phyloP scores from a whole-genome alignment of 2,888 invertebrate species.

The Drosophila niveifrons region DNA sequence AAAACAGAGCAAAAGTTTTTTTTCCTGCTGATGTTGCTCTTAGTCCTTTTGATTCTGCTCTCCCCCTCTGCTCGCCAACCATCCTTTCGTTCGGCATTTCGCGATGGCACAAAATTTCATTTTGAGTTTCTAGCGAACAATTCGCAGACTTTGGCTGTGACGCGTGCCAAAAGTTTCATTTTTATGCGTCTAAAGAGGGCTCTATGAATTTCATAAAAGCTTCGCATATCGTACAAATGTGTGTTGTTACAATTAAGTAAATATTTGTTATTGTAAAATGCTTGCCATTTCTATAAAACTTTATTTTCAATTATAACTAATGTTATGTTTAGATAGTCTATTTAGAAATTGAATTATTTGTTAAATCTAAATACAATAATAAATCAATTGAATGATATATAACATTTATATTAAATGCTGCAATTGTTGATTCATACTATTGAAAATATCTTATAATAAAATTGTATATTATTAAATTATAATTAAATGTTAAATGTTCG shows the following conservation, averaged over 20 bases:
- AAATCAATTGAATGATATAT: no score
- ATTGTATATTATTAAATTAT: not conserved
- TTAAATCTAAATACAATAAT: no score
- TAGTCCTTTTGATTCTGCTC: slow-evolving; percentile 39
- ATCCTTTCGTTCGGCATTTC: slow-evolving; percentile 13
- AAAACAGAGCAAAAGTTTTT: slow-evolving; percentile 69
- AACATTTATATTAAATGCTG: no score
- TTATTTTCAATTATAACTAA: no score
- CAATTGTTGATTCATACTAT: no score
- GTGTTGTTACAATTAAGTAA: no score
- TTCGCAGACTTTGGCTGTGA: slow-evolving; percentile 55
- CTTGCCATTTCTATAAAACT: no score
- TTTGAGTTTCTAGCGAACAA: slow-evolving; percentile 64
- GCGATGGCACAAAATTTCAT: slow-evolving; percentile 64
- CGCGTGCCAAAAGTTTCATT: slow-evolving; percentile 57
- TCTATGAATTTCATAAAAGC: slow-evolving; percentile 7
- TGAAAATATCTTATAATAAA: no score
- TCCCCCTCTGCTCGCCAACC: slow-evolving; percentile 1
- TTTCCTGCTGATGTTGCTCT: slow-evolving; percentile 64
- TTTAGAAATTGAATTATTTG: no score
- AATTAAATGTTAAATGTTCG: not conserved
- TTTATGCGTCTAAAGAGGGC: slow-evolving; percentile 6
- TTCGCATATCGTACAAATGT: not conserved
- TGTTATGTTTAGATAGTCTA: no score
- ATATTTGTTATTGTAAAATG: no score